phyloP scores from a whole-genome alignment of 2,113 vertebrate species.

The Poeciliopsis retropinna region DNA sequence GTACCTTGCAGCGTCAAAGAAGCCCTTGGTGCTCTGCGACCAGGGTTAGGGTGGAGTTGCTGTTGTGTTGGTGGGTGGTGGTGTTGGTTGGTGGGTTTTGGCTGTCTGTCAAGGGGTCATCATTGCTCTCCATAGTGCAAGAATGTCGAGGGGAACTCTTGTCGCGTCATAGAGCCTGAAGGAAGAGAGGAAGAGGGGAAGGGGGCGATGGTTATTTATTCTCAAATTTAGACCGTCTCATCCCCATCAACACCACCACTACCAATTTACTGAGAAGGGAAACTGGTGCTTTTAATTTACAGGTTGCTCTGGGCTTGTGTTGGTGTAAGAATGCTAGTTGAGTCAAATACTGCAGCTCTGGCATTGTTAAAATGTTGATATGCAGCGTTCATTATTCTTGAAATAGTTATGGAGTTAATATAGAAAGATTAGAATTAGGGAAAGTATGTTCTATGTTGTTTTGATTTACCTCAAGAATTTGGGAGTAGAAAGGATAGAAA shows the following conservation, averaged over 20 bases:
- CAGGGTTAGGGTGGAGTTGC: conserved; percentile 53
- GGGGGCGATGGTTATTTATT: conserved; percentile 31
- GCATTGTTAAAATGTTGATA: background rate
- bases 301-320: background rate
- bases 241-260: conserved; percentile 10
- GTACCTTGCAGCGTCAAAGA: conserved; percentile 68
- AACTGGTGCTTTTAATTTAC: background rate
- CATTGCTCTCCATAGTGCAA: conserved; percentile 74
- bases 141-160: conserved; percentile 74
- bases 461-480: background rate
- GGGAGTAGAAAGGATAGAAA: background rate
- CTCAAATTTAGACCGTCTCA: conserved; percentile 41
- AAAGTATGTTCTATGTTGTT: background rate
- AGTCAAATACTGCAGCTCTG: background rate
- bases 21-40: conserved; percentile 53
- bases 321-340: too few relatives aligned
- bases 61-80: conserved; percentile 44
- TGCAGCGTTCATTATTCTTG: background rate
- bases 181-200: conserved; percentile 48
- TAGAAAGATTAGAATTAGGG: background rate
- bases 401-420: background rate
- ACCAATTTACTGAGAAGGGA: background rate
- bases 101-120: conserved; percentile 78
- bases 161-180: conserved; percentile 80
- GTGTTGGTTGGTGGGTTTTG: conserved; percentile 48